Conservation (phyloP, 2,113 vertebrate species). For the Callithrix jacchus region DNA sequence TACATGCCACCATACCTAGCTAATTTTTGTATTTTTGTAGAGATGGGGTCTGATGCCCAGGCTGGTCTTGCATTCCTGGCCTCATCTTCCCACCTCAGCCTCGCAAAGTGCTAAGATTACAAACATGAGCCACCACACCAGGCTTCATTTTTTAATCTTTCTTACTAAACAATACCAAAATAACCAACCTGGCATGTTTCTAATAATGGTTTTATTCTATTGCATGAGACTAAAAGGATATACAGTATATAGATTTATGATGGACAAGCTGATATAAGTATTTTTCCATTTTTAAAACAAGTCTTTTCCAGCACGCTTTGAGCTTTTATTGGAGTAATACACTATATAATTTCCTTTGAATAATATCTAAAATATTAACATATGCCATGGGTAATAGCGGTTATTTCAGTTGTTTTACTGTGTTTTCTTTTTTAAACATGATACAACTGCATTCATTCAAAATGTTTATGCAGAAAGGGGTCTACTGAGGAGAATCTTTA, state of each 20-base stretch:
- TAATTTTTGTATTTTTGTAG: too few relatives aligned
- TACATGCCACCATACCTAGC: too few relatives aligned
- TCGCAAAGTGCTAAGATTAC: too few relatives aligned
- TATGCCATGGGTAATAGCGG: background rate
- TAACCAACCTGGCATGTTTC: background rate
- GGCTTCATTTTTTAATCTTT: background rate
- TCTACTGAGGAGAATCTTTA: background rate
- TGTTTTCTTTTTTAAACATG: background rate
- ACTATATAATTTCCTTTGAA: background rate
- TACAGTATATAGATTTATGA: background rate
- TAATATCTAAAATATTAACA: background rate
- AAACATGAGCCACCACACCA: too few relatives aligned
- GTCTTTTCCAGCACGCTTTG: background rate
- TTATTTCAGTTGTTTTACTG: background rate
- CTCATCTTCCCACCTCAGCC: too few relatives aligned
- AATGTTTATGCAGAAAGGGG: background rate
- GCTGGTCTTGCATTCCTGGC: too few relatives aligned
- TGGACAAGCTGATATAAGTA: too few relatives aligned
- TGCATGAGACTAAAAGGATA: background rate
- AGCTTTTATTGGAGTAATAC: constrained; percentile 10
- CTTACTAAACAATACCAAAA: constrained; percentile 24
- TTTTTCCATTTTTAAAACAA: background rate
- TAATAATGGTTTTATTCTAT: background rate
- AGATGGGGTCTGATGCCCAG: too few relatives aligned
- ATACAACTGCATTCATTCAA: background rate